Base-by-base conservation (phyloP, 1,140 invertebrate species). In the Periplaneta americana region DNA sequence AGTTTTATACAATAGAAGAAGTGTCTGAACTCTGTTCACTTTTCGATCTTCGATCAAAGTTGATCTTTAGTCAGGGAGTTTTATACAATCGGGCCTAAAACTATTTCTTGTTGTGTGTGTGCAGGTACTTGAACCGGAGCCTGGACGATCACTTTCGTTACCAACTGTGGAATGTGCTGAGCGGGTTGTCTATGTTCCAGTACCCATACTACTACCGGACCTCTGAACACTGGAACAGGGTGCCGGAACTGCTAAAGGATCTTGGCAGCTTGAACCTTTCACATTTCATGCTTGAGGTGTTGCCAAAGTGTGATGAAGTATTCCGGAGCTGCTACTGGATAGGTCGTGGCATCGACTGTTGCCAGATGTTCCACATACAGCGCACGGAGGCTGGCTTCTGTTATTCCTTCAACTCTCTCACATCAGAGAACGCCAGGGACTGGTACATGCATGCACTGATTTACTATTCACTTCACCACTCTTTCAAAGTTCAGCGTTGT, bases 281-380 rank as follows among this genome's bases (percentile, higher is more conserved):
- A 22, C 83, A 85, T 35, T 84, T 86, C 8, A 86, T 86, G 85
- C 37, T 85, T 4, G 28, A 84, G 34, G 86, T 85, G 74, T 66
- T 57, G 22, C 84, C 84, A 3, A 74, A 78, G 10, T 75, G 84
- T 0, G 74, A 82, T 10, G 83, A 83, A 3, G 78, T 85, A 32
- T 84, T 85, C 31, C 0, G 48, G 3, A 33, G 36, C 18, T 85
- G 84, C 66, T 84, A 48, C 78, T 85, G 84, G 84, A 77, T 80
- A 75, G 83, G 84, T 5, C 57, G 37, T 3, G 0, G 1, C 2
- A 35, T 78, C 28, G 79, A 82, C 34, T 85, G 84, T 79, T 57
- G 33, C 2, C 57, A 83, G 15, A 33, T 83, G 1, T 78, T 85
- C 22, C 81, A 84, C 15, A 57, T 82, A 31, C 84, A 85, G 78